phyloP scores from a whole-genome alignment of 2,113 vertebrate species.

The Pterocles burchelli region DNA sequence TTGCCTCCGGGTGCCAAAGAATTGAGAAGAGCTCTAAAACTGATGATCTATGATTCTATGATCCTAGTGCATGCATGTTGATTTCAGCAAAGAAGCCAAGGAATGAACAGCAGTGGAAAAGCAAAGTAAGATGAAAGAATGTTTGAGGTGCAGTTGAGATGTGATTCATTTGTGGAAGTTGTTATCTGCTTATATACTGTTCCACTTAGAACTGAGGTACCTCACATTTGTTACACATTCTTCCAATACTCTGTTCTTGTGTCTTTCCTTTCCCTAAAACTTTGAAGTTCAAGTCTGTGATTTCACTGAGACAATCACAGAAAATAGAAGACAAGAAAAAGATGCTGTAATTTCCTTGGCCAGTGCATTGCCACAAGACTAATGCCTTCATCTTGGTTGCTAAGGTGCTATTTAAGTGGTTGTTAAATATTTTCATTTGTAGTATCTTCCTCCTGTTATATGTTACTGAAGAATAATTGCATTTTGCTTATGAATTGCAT shows the following conservation, averaged over 20 bases:
- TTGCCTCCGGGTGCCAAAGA: neutral
- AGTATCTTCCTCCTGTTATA: neutral
- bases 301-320: neutral
- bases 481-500: neutral
- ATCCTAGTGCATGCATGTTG: neutral
- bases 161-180: neutral
- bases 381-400: neutral
- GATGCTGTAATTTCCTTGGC: neutral
- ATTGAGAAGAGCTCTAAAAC: neutral
- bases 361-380: neutral
- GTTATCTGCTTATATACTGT: neutral
- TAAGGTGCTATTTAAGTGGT: neutral
- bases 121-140: neutral
- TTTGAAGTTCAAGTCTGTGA: neutral
- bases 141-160: neutral
- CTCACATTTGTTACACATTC: neutral
- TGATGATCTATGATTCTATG: neutral
- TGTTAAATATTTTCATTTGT: neutral
- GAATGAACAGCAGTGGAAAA: neutral
- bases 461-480: neutral
- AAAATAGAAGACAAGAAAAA: neutral
- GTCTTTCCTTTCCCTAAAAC: neutral
- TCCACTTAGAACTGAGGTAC: neutral
- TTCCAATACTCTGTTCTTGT: neutral
- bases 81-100: neutral